Evolutionary conservation across 2,888 invertebrate genomes (phyloP), one percentile per base, ranked within the genome.

Genomic region (Mechanitis mazaeus): DNA sequence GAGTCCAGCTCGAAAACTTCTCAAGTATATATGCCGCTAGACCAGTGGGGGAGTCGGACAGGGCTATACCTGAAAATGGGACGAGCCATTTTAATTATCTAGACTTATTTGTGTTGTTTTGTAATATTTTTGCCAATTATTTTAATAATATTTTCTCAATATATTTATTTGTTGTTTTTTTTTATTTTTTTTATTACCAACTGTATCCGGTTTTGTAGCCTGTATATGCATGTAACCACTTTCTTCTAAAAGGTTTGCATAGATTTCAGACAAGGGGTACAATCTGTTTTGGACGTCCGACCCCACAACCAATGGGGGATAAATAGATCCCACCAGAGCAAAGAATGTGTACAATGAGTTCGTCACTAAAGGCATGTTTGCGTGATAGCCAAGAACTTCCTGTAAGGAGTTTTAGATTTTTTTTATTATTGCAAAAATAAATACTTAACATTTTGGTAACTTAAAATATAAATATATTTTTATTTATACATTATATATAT

Each of bases 161-260:
- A 7, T 20, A 47, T 20, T n/a, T 46, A 11, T 50, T 50, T 28
- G 0, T 28, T 28, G 9, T 28, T 28, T 3, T 2, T 2, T 53
- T 33, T 28, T 55, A 54, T 55, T 46, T 33, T 38, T 31, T 54
- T 54, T 56, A 83, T 76, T 76, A 93, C 95, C 96, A 62, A 95
- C 85, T 0, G 96, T 96, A 72, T 97, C 96, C 3, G 97, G 97
- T 78, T 96, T 96, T 0, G 96, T 95, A 0, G 95, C 92, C 76
- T 96, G 96, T 20, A 96, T 70, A 76, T 96, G 96, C 66, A 94
- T 73, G 66, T 74, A 92, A 0, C 76, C 79, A 0, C 65, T 58
- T 54, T 84, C 84, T 31, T 82, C 76, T 0, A 85, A 0, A 1
- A 83, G 3, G 12, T 20, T 58, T 0, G 68, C 64, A 45, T 71